Base-by-base conservation (phyloP, 2,113 vertebrate species). In the Brachypteracias leptosomus region DNA sequence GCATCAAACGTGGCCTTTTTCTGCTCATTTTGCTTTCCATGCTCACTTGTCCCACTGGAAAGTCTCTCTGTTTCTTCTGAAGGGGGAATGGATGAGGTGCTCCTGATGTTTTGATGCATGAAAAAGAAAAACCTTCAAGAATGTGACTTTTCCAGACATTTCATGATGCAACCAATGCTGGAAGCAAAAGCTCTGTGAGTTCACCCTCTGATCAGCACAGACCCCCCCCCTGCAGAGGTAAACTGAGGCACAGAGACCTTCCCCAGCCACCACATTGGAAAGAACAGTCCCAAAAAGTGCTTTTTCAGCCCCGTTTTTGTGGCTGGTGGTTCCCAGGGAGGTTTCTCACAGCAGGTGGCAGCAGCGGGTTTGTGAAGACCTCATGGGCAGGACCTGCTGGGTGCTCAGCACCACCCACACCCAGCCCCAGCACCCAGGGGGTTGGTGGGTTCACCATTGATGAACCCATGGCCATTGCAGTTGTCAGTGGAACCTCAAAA, bases 291-390 rank as follows among this genome's bases (percentile, higher is more conserved):
- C 5, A 20, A 35, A 57, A 51, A 7, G 6, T 7, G 49, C 13
- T 88, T 57, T 92, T 52, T 15, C 36, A 33, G n/a, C 38, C 38
- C 3, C 0, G 11, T 13, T 52, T 47, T 6, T 3, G 18, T 16
- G 8, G 10, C 16, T 4, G 8, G n/a, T 20, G 35, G 25, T 22
- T 96, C 65, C 16, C 29, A 0, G 24, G 47, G 44, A 91, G 44
- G 18, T 52, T 33, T 85, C 88, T 72, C 22, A 66, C 96, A 94
- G 94, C 95, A 97, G 95, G 40, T 90, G 96, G 95, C 95, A 96
- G 94, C 95, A 96, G 90, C 1, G 66, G 78, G 10, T 94, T 91
- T 65, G 70, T 3, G 7, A 74, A 66, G 44, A 14, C 1, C 0
- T 12, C 2, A 2, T 7, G 46, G 29, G 26, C 1, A 0, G n/a